Evolutionary conservation across 1,140 invertebrate genomes (phyloP).

Genomic region (Cotesia vestalis): DNA sequence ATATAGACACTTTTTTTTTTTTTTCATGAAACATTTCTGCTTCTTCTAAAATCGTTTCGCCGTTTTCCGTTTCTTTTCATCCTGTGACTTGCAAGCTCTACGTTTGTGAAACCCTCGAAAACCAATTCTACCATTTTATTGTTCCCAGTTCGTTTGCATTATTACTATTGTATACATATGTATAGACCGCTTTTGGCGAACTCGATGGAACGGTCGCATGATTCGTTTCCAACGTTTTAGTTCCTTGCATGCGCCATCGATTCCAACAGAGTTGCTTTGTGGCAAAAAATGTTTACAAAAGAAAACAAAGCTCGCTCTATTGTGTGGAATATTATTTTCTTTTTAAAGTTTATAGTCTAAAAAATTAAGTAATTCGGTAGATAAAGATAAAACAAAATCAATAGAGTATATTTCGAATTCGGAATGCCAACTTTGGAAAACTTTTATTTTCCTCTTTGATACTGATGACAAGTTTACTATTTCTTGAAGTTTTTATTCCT

Average conservation of each 20-base stretch:
- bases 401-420: too few species aligned
- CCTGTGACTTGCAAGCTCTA: neutral
- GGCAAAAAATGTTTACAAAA: neutral
- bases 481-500: too few species aligned
- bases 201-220: constrained; percentile 1
- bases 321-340: too few species aligned
- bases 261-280: constrained; percentile 7
- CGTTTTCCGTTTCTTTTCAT: too few species aligned
- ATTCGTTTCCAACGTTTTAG: constrained; percentile 9
- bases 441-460: too few species aligned
- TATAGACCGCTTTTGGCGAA: neutral
- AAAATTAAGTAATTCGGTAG: too few species aligned
- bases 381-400: too few species aligned
- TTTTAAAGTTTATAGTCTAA: too few species aligned
- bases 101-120: constrained; percentile 12
- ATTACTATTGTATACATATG: constrained; percentile 7
- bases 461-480: too few species aligned
- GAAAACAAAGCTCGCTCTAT: too few species aligned
- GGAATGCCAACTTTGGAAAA: too few species aligned
- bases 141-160: constrained; percentile 19
- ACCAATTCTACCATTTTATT: neutral
- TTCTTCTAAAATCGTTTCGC: neutral
- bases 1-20: neutral
- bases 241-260: constrained; percentile 3
- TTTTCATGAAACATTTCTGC: neutral